Evolutionary conservation across 2,797 vertebrate genomes (phyloP).

Genomic region (Dicrostonyx torquatus): DNA sequence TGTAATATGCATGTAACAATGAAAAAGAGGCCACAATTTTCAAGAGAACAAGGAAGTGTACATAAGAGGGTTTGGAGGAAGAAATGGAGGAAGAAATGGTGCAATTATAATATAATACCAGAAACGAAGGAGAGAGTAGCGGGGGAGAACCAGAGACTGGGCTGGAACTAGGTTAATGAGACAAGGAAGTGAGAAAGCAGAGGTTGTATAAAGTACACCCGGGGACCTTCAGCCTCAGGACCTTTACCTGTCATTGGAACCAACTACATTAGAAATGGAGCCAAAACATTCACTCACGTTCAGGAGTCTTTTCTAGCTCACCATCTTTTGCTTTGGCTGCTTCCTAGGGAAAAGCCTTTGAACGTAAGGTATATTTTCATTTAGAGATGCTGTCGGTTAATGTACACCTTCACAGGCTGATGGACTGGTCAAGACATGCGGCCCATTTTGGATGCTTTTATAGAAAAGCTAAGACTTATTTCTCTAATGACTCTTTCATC

Average conservation of each 20-base stretch:
- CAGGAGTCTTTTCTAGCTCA: conserved; percentile 13
- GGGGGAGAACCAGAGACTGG: neutral
- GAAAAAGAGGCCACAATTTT: neutral
- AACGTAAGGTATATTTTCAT: conserved; percentile 51
- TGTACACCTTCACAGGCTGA: conserved; percentile 53
- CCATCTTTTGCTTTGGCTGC: neutral
- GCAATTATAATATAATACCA: neutral
- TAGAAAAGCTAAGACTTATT: conserved; percentile 78
- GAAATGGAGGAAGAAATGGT: neutral
- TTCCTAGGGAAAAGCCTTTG: conserved; percentile 27
- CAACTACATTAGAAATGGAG: neutral
- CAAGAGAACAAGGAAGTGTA: neutral
- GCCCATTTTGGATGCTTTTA: conserved; percentile 76
- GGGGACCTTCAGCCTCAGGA: neutral
- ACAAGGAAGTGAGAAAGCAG: neutral
- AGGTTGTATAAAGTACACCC: rapidly evolving
- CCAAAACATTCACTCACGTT: neutral
- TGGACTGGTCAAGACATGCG: conserved; percentile 11
- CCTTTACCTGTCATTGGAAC: neutral
- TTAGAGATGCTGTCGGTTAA: conserved; percentile 57
- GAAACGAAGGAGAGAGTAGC: neutral
- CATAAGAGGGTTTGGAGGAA: neutral
- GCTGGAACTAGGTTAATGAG: neutral
- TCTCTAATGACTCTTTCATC: conserved; percentile 83
- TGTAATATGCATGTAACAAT: neutral